Evolutionary conservation across 2,888 invertebrate genomes (phyloP), one percentile per base, ranked within the genome.

Genomic region (Cephus runcator): DNA sequence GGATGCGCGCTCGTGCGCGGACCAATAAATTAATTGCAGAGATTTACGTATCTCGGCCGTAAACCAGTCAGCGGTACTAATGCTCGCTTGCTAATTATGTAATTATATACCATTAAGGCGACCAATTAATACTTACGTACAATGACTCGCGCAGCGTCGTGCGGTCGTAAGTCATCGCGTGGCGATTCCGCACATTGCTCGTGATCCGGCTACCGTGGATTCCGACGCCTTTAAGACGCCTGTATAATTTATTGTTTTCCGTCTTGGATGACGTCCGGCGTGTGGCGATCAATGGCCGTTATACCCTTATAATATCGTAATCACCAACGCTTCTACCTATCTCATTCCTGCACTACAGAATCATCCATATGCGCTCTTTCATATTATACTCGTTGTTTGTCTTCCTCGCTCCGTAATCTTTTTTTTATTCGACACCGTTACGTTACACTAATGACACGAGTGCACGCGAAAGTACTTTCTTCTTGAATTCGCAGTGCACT

Each of bases 31-130:
- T 90, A 90, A 91, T 91, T 88, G 85, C 87, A 75, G 87, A 89
- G 90, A 90, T 90, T 90, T 89, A 90, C 89, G 90, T 90, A 90
- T 90, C 90, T 87, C 85, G 85, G 82, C 87, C 84, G 87, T 89
- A 90, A 90, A 90, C 87, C 88, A 90, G 88, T 89, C 90, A 87
- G 83, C 88, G 86, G 84, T 85, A 87, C 88, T 88, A 89, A 89
- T 87, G 88, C 85, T 73, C 31, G 31, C 34, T 68, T 75, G 87
- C 89, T 91, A 91, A 91, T 90, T 91, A 89, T 87, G 88, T 91
- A 91, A 91, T 91, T 90, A 90, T 87, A 89, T 88, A 87, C 87
- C 88, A 87, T 90, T 89, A 33, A 23, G 40, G 33, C 34, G 73
- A 75, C 75, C 74, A 77, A 69, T 77, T 77, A 77, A 75, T 36